These are phyloP conservation scores for Phycodurus eques DNA, from an alignment of 2,113 vertebrate genomes.

Conservation along the genomic window DNA sequence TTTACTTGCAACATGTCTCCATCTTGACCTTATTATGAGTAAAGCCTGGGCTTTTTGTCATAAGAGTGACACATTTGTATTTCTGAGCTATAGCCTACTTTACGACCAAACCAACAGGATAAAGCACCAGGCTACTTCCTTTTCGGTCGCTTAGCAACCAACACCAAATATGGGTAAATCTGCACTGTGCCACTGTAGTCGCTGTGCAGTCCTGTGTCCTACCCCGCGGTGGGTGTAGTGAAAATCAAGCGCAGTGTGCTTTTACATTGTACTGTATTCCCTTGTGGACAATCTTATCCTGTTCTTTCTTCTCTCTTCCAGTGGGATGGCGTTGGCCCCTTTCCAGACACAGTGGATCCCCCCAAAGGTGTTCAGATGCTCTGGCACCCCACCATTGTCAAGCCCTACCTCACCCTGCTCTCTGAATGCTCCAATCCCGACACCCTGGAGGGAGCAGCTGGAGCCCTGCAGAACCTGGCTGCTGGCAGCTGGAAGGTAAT, in stretches of 20 bases:
- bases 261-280: background rate
- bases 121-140: background rate
- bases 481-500: conserved; percentile 98
- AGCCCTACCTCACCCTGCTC: conserved; percentile 99
- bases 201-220: background rate
- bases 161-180: background rate
- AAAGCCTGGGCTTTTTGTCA: too few species aligned
- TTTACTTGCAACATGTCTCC: too few species aligned
- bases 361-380: conserved; percentile 99
- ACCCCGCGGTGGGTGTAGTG: background rate
- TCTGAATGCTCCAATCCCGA: conserved; percentile 99
- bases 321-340: conserved; percentile 98
- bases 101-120: background rate
- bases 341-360: conserved; percentile 91
- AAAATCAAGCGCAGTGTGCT: background rate
- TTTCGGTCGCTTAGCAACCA: background rate
- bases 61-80: too few species aligned
- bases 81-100: too few species aligned
- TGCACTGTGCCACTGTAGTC: background rate
- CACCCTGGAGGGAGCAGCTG: conserved; percentile 96
- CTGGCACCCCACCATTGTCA: conserved; percentile 99
- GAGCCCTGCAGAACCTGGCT: conserved; percentile 96
- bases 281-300: conserved; percentile 1
- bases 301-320: conserved; percentile 50
- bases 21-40: too few species aligned